These are phyloP conservation scores for Pangasius macronema DNA, from an alignment of 2,797 vertebrate species.

Conservation along the genomic window DNA sequence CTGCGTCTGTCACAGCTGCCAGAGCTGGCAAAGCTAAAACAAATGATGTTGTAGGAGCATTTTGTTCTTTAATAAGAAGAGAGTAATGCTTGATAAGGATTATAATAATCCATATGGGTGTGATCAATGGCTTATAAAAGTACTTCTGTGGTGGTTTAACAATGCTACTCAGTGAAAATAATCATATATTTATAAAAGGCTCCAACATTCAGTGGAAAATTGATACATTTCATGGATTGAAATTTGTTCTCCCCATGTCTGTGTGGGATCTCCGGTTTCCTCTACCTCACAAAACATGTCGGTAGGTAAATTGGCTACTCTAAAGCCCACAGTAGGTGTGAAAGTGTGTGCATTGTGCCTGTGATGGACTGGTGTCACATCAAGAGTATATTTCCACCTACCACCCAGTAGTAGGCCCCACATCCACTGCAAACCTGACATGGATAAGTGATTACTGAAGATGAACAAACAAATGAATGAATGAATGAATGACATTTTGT, in stretches of 20 bases:
- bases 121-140: background rate
- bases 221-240: background rate
- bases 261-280: background rate
- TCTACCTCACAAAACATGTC: background rate
- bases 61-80: constrained; percentile 1
- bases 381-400: background rate
- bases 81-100: constrained; percentile 18
- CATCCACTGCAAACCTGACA: background rate
- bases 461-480: background rate
- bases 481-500: background rate
- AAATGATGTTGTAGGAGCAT: constrained; percentile 11
- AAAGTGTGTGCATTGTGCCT: background rate
- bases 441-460: background rate
- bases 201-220: background rate
- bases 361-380: background rate
- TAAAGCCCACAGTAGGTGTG: background rate
- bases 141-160: background rate
- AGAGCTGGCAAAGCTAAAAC: constrained; percentile 17
- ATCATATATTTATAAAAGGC: background rate
- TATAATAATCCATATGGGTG: background rate
- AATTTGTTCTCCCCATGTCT: background rate
- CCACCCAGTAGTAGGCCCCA: background rate
- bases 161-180: background rate
- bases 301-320: background rate
- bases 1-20: constrained; percentile 1